These are phyloP conservation scores for Hycleus cichorii DNA, from an alignment of 1,140 invertebrate species.

Conservation along the genomic window DNA sequence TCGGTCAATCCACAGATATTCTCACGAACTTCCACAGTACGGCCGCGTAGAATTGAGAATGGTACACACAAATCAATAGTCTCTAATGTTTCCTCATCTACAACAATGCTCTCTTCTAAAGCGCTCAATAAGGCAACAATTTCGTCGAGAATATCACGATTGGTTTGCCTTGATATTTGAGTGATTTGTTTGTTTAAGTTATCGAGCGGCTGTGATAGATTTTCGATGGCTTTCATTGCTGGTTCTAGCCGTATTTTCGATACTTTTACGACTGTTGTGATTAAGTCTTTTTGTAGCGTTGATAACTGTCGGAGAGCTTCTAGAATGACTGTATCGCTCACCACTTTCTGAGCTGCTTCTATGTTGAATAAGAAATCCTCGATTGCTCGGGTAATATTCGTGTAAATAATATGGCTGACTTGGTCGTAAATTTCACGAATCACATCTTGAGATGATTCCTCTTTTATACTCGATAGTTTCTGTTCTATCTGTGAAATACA, in stretches of 20 bases:
- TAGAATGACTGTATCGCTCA: conserved; percentile 26
- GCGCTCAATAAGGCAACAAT: conserved; percentile 37
- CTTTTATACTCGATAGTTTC: not conserved
- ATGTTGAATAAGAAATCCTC: conserved; percentile 35
- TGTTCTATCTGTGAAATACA: too few species aligned
- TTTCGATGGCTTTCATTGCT: conserved; percentile 32
- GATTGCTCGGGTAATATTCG: conserved; percentile 32
- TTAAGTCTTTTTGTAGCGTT: conserved; percentile 36
- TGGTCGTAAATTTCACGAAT: conserved; percentile 38
- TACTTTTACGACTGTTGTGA: conserved; percentile 25
- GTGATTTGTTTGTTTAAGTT: conserved; percentile 34
- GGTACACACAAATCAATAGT: conserved; percentile 24
- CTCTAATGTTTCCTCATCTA: conserved; percentile 26
- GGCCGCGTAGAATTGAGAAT: conserved; percentile 26
- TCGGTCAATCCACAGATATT: conserved; percentile 29
- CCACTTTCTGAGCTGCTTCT: conserved; percentile 30
- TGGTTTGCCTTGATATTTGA: conserved; percentile 27
- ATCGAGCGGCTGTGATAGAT: conserved; percentile 31
- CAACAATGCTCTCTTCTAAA: conserved; percentile 36
- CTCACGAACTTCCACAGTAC: conserved; percentile 30
- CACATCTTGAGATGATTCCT: conserved; percentile 22
- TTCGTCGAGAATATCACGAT: conserved; percentile 33
- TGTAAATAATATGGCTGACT: conserved; percentile 34
- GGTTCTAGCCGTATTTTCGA: conserved; percentile 27
- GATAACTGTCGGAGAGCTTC: conserved; percentile 34